phyloP scores from a whole-genome alignment of 2,797 vertebrate species.

The Ctenopoma multispine region DNA sequence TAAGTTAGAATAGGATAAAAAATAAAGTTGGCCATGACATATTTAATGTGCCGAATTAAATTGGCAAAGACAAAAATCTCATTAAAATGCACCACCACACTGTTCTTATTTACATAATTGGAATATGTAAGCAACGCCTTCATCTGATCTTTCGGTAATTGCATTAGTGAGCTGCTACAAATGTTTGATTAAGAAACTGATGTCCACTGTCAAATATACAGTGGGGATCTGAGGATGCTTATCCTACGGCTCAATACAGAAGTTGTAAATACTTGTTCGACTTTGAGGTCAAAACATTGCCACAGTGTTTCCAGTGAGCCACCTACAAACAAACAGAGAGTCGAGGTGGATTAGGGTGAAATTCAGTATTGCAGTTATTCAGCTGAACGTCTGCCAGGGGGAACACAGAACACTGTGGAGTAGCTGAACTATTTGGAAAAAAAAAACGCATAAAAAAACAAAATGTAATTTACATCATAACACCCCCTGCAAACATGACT shows the following conservation, averaged over 20 bases:
- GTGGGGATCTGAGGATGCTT: constrained; percentile 20
- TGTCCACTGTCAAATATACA: constrained; percentile 25
- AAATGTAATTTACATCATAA: not conserved
- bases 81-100: constrained; percentile 56
- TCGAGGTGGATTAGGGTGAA: not conserved
- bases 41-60: constrained; percentile 39
- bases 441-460: not conserved
- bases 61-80: constrained; percentile 39
- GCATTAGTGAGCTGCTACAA: constrained; percentile 44
- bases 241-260: constrained; percentile 7
- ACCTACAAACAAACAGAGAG: constrained; percentile 9
- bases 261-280: constrained; percentile 20
- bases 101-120: constrained; percentile 61
- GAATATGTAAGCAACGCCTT: constrained; percentile 48
- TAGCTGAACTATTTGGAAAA: too few relatives aligned
- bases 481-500: not conserved
- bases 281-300: constrained; percentile 32
- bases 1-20: not conserved
- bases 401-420: too few relatives aligned
- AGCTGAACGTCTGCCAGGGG: too few relatives aligned
- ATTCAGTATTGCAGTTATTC: not conserved
- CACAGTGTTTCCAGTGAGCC: constrained; percentile 11
- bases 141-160: constrained; percentile 49
- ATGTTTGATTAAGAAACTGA: constrained; percentile 60
- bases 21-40: not conserved